Conservation (phyloP, 2,113 vertebrate genomes). For the Calyptommatus sinebrachiatus region DNA sequence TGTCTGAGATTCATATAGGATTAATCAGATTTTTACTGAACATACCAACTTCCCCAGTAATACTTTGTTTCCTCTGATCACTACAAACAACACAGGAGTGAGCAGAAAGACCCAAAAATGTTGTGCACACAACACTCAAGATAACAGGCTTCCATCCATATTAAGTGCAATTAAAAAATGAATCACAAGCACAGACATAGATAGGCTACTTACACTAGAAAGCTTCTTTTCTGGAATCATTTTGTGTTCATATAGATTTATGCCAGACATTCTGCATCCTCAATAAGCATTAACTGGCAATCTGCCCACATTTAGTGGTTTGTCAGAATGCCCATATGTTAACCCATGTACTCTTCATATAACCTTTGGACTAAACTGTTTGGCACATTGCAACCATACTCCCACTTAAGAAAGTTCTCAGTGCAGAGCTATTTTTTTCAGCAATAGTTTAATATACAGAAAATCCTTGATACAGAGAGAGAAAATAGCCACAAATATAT, state of each 20-base stretch:
- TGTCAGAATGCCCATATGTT: constrained; percentile 80
- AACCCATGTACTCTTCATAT: constrained; percentile 73
- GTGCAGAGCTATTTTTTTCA: constrained; percentile 63
- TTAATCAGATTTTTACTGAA: background rate
- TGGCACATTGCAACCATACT: constrained; percentile 64
- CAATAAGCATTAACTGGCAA: constrained; percentile 78
- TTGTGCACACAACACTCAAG: background rate
- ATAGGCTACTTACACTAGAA: background rate
- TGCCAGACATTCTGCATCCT: constrained; percentile 73
- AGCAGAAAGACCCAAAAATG: background rate
- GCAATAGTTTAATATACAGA: too few species aligned
- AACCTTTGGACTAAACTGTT: constrained; percentile 70
- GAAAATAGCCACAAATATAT: too few species aligned
- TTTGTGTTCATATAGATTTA: constrained; percentile 63
- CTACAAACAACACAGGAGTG: background rate
- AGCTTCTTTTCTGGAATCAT: constrained; percentile 56
- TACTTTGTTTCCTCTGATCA: constrained; percentile 12
- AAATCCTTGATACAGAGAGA: too few species aligned
- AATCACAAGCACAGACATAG: constrained; percentile 67
- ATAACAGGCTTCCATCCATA: constrained; percentile 26
- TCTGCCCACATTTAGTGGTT: constrained; percentile 71
- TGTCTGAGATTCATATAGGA: background rate
- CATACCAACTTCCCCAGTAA: background rate
- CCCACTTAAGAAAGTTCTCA: constrained; percentile 64
- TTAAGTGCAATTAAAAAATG: constrained; percentile 58